Evolutionary conservation across 92 coral and sea anemone genomes (phyloP).

Genomic region (Porites evermanni): DNA sequence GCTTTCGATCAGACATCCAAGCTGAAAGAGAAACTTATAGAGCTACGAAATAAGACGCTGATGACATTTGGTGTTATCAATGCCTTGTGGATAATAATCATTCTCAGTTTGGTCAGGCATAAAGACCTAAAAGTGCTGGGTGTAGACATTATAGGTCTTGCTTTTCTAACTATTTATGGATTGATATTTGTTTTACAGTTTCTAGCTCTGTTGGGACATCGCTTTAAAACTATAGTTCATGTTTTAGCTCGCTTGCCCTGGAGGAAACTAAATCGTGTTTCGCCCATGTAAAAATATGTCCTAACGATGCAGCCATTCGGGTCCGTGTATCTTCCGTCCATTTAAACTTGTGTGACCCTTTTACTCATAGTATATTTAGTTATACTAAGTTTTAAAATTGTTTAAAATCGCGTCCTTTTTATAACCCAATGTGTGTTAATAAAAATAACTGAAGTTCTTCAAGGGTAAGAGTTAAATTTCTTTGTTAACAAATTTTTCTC

Average conservation of each 20-base stretch:
- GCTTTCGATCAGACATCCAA: slow-evolving; percentile 62
- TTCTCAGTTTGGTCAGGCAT: slow-evolving; percentile 45
- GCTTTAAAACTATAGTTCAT: slow-evolving; percentile 67
- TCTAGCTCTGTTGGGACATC: slow-evolving; percentile 74
- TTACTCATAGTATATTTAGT: no score
- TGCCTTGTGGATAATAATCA: slow-evolving; percentile 69
- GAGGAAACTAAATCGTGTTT: slow-evolving; percentile 24
- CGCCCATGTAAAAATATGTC: background rate
- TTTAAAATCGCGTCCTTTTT: no score
- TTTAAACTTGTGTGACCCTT: no score
- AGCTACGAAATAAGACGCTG: slow-evolving; percentile 65
- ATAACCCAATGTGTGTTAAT: no score
- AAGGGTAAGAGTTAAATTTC: no score
- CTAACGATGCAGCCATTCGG: no score
- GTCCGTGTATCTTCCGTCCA: no score
- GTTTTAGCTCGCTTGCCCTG: slow-evolving; percentile 74
- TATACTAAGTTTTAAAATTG: no score
- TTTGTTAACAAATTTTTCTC: no score
- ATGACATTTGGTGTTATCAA: slow-evolving; percentile 67
- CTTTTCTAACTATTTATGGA: slow-evolving; percentile 68
- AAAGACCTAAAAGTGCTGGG: slow-evolving; percentile 66
- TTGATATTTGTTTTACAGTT: slow-evolving; percentile 66
- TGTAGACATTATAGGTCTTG: slow-evolving; percentile 67
- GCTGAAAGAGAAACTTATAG: slow-evolving; percentile 42
- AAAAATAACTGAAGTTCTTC: no score